phyloP scores from a whole-genome alignment of 2,797 vertebrate genomes.

The Aplochiton taeniatus region DNA sequence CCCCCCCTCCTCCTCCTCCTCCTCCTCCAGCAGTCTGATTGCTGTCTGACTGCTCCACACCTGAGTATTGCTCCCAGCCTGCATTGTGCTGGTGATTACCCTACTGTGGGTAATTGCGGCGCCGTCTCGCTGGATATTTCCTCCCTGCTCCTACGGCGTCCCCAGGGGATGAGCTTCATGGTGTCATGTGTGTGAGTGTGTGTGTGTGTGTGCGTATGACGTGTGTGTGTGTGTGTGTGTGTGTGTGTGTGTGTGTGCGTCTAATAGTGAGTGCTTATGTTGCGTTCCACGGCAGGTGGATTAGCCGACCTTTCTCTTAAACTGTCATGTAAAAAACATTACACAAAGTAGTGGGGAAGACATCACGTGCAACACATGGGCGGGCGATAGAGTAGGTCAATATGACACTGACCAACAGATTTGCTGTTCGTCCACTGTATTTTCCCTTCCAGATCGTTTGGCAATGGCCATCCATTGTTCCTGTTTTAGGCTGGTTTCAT shows the following conservation, averaged over 20 bases:
- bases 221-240: constrained; percentile 22
- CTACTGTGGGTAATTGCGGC: constrained; percentile 89
- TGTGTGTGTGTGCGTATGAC: constrained; percentile 18
- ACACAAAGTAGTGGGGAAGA: too few species aligned
- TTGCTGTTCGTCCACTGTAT: too few species aligned
- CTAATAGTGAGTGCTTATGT: not conserved
- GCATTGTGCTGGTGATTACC: constrained; percentile 91
- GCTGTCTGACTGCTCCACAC: constrained; percentile 90
- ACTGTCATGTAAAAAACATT: too few species aligned
- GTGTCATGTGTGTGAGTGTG: constrained; percentile 6
- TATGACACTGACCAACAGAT: too few species aligned
- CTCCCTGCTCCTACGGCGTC: constrained; percentile 45
- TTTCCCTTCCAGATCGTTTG: too few species aligned
- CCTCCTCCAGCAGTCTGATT: constrained; percentile 81
- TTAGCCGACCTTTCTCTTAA: too few species aligned
- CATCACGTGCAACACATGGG: too few species aligned
- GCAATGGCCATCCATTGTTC: too few species aligned
- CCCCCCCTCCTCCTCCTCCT: constrained; percentile 18
- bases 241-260: not conserved
- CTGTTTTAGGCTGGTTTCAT: too few species aligned
- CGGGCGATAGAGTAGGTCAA: too few species aligned
- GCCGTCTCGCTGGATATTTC: constrained; percentile 80
- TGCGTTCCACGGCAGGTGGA: too few species aligned
- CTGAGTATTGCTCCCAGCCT: constrained; percentile 87
- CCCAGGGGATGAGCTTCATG: constrained; percentile 7